A percentile compares a stretch with the other conserved stretches of the same genome.
Conservation (phyloP, 2,113 vertebrate genomes). For the Fulmarus glacialis region DNA sequence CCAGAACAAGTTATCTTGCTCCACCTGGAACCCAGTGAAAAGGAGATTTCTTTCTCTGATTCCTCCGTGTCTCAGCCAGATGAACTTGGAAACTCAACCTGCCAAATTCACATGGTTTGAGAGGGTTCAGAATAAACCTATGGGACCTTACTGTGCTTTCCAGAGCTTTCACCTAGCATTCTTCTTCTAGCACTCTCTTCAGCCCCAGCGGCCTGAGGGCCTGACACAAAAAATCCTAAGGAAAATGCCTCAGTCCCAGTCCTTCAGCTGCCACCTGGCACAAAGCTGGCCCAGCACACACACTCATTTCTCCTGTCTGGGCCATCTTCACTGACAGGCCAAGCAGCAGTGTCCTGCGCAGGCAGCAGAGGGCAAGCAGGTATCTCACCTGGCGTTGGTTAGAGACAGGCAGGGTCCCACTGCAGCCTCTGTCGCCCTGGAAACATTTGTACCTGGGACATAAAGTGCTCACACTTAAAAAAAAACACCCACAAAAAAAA, state of each 20-base stretch:
- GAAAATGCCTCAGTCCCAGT: neutral
- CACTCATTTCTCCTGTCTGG: neutral
- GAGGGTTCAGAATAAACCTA: neutral
- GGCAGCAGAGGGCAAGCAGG: neutral
- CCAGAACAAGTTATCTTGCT: slow-evolving; percentile 9
- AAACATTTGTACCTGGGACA: neutral
- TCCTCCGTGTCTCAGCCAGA: neutral
- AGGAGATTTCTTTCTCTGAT: slow-evolving; percentile 10
- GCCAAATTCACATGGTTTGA: neutral
- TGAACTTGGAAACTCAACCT: slow-evolving; percentile 18
- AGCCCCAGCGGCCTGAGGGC: neutral
- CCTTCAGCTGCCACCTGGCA: neutral
- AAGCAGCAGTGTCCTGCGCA: neutral
- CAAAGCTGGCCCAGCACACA: neutral
- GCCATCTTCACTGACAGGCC: neutral
- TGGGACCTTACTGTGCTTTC: neutral
- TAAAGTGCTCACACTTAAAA: neutral
- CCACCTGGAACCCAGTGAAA: slow-evolving; percentile 20
- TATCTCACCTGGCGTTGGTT: fast-evolving
- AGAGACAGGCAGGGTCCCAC: neutral
- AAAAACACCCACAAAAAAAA: neutral
- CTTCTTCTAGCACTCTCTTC: neutral
- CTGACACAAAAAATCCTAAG: neutral
- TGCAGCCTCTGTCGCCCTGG: neutral
- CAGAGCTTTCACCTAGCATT: slow-evolving; percentile 11